Evolutionary conservation across 2,888 invertebrate genomes (phyloP), one percentile per base, ranked within the genome.

Genomic region (Stramonita haemastoma): DNA sequence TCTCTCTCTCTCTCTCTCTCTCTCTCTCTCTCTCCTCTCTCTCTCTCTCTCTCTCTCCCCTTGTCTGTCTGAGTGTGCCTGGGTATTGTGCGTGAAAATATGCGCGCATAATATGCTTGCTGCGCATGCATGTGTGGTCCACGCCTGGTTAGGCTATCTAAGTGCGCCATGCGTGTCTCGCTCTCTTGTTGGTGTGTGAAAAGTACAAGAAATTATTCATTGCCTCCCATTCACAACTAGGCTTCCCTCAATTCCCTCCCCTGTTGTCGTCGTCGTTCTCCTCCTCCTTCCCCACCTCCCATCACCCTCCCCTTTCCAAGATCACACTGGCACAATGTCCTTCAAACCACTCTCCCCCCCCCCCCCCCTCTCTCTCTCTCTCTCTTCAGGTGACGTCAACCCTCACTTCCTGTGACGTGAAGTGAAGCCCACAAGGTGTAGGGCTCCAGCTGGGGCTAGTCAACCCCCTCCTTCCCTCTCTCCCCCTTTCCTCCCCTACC

Each of bases 1-100:
- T 79, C 15, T 19, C 36, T 34, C 22, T 5, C 19, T 77, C 5
- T 77, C 13, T 46, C 79, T 87, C 81, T 81, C 87, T 81, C 70
- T 46, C 60, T 57, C 70, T 81, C 81, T 56, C 70, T 36, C 46
- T 57, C 29, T 8, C n/a, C 81, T 81, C 29, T 88, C 88, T 88
- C 36, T 88, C 56, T 81, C 36, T 88, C 88, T 88, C 81, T 88
- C 88, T 88, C 29, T 81, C 88, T 57, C 60, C 81, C n/a, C 81
- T 4, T 79, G 15, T 87, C 1, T 87, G n/a, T 87, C 15, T 87
- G 17, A 79, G 0, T 87, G n/a, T 87, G 29, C 79, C 15, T 77
- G 13, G 22, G 17, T 36, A 17, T 36, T 8, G 4, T 46, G 4
- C 46, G 46, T 46, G 46, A 46, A 46, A 46, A 46, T 46, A 46